These are phyloP conservation scores for Lutjanus erythropterus DNA, from an alignment of 2,113 vertebrate species.

Conservation along the genomic window DNA sequence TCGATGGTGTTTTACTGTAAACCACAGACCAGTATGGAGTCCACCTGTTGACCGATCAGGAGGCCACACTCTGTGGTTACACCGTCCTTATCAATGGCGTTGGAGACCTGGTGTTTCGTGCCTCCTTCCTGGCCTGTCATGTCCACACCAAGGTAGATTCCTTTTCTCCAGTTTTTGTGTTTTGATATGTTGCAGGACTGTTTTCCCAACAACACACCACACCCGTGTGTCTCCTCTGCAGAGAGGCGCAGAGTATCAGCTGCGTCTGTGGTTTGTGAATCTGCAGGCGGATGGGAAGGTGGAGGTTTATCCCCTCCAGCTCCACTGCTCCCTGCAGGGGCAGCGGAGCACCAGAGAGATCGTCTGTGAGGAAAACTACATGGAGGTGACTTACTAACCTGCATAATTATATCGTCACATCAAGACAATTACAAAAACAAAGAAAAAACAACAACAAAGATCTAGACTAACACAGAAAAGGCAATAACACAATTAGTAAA, in stretches of 20 bases:
- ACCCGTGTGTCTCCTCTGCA: conserved; percentile 16
- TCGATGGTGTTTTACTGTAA: not conserved
- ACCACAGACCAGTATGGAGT: conserved; percentile 59
- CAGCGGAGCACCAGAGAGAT: conserved; percentile 61
- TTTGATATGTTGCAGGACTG: not conserved
- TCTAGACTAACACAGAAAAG: no score
- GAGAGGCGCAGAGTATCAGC: conserved; percentile 49
- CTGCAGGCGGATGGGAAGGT: conserved; percentile 17
- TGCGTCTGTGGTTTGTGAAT: conserved; percentile 67
- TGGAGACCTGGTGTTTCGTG: conserved; percentile 68
- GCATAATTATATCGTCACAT: not conserved
- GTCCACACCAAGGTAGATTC: conserved; percentile 59
- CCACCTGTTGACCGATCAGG: conserved; percentile 52
- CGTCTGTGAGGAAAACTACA: conserved; percentile 75
- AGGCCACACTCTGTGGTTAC: conserved; percentile 73
- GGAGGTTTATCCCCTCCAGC: conserved; percentile 49
- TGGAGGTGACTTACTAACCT: conserved; percentile 63
- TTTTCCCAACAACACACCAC: not conserved
- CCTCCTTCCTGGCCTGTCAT: conserved; percentile 76
- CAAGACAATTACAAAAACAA: no score
- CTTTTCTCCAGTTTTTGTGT: not conserved
- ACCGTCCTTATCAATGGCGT: conserved; percentile 35
- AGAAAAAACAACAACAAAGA: no score
- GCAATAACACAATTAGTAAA: no score
- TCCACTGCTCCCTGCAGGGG: conserved; percentile 43